These are phyloP conservation scores for Hippocampus guttulatus DNA, from an alignment of 2,113 vertebrate species.

Conservation along the genomic window DNA sequence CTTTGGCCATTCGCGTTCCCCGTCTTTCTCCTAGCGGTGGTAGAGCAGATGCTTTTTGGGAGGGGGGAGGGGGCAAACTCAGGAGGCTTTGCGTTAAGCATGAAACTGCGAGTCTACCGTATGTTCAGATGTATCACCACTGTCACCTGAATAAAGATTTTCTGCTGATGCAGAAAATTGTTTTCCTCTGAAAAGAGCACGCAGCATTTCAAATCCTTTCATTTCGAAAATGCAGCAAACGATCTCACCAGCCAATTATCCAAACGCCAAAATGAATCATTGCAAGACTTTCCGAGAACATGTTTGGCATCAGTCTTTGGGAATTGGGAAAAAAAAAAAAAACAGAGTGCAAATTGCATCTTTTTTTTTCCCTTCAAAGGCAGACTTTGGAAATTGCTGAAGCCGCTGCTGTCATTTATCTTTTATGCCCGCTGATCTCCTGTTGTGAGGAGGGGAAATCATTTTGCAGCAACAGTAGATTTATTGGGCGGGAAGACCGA, in stretches of 20 bases:
- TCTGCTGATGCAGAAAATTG: constrained; percentile 25
- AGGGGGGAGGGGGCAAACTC: neutral
- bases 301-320: constrained; percentile 53
- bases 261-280: constrained; percentile 62
- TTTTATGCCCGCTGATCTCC: constrained; percentile 51
- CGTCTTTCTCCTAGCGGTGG: no score
- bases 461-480: constrained; percentile 39
- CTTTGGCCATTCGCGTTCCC: no score
- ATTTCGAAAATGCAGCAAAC: constrained; percentile 60
- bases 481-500: constrained; percentile 17
- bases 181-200: constrained; percentile 29
- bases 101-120: neutral
- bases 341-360: constrained; percentile 48
- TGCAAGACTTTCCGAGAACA: constrained; percentile 46
- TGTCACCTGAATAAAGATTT: constrained; percentile 16
- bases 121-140: neutral
- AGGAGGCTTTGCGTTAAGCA: no score
- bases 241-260: constrained; percentile 65
- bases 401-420: constrained; percentile 52
- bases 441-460: constrained; percentile 27
- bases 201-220: constrained; percentile 58
- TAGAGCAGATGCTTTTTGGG: no score
- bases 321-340: constrained; percentile 45
- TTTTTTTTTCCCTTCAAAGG: constrained; percentile 9
- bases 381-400: constrained; percentile 52